Base-by-base conservation (phyloP, 2,113 vertebrate genomes). In the Cyprinodon tularosa region DNA sequence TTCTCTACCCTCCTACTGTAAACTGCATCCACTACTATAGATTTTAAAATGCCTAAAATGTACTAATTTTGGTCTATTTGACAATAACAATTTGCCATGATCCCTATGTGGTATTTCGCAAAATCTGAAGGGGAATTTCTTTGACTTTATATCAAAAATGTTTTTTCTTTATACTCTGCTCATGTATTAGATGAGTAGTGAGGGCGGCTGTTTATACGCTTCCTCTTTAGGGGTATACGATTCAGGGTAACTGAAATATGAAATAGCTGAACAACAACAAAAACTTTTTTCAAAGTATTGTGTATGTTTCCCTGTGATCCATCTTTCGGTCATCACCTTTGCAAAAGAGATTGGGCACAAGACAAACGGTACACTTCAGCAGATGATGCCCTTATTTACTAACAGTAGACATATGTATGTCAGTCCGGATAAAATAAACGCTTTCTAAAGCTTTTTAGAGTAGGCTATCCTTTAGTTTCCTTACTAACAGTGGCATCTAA, bases 351-450 rank as follows among this genome's bases (percentile, higher is more conserved):
- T 48, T 20, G 82, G 71, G 68, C 81, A 86, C 69, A 88, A 87
- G 63, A 81, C 68, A 89, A 87, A 88, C 80, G 85, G 48, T 62
- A 60, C 4, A 66, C 61, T 80, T 81, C 81, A 83, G 85, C 84
- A 86, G 87, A 85, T 88, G 84, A 88, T 72, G 81, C 72, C 83
- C 80, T 90, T 89, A 89, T 90, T 89, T 83, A 75, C 77, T 91
- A 92, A 93, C 80, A 88, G 83, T 37, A 42, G 53, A 80, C 91
- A 93, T 86, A 83, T 93, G 90, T 83, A 71, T 85, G 79, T 87
- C 78, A 83, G 62, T 85, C 81, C 75, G 67, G 68, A 88, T 85
- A 82, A 80, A 80, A 84, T 76, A 65, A 72, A n/a, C 62, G 48
- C 20, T 14, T 47, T 78, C 74, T 76, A 40, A 81, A 81, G 59